Base-by-base conservation (phyloP, 2,797 vertebrate species). In the Bryconaethiops microstoma region DNA sequence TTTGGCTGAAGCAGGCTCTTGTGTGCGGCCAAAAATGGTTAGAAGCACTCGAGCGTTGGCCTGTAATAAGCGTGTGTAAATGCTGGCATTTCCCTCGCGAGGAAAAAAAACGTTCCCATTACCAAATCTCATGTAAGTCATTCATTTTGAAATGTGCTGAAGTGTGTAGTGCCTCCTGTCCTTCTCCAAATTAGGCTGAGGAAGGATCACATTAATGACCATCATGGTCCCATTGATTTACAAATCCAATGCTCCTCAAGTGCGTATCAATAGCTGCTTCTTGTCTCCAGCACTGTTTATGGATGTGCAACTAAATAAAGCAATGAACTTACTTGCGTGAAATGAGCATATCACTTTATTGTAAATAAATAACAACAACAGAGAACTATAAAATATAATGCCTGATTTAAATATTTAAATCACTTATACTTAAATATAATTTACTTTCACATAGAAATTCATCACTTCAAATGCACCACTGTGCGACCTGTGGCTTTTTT, bases 11-110 rank as follows among this genome's bases (percentile, higher is more conserved):
- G 55, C 63, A 74, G 68, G 52, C 77, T 39, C 74, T 76, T 1
- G 42, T 84, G 64, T 76, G 57, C 70, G 72, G 84, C 78, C 80
- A 82, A 74, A 84, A 84, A 74, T 68, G 70, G 68, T 83, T 79
- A 50, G 40, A 73, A 71, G 69, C 57, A 50, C 71, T 65, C 67
- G 45, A 82, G 68, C 42, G 42, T 63, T 76, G 75, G 39, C 74
- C 67, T 65, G 69, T 74, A 74, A 70, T 81, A 60, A 71, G 69
- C 67, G 45, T 82, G 81, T 74, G 67, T 73, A 76, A 82, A 78
- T 82, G 74, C 81, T 82, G 83, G 70, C 81, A 83, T 83, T 83
- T 82, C 64, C 14, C 40, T 59, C 5, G 29, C 23, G 40, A 40
- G 73, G 77, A 55, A 64, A 39, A 65, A 67, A 70, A 78, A 52